These are phyloP conservation scores for Molossus alvarezi DNA, from an alignment of 2,797 vertebrate genomes.

Conservation along the genomic window DNA sequence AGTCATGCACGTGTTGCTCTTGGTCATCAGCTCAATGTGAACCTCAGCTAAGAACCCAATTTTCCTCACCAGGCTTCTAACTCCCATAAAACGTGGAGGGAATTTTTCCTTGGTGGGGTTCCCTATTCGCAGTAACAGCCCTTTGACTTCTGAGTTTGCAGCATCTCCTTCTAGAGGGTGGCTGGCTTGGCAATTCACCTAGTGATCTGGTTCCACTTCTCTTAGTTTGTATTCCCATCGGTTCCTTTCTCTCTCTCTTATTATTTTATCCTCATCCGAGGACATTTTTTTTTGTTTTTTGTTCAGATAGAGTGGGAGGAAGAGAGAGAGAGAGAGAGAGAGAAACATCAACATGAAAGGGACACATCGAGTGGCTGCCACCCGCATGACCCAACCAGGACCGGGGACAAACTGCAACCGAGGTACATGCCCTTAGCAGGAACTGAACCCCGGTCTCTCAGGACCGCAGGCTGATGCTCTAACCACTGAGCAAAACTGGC, in stretches of 20 bases:
- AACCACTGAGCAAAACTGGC: no score
- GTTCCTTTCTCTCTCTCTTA: background rate
- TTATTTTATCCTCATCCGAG: no score
- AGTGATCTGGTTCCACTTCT: background rate
- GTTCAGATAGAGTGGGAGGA: no score
- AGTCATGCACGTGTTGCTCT: slow-evolving; percentile 49
- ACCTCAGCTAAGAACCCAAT: slow-evolving; percentile 36
- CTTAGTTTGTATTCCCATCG: background rate
- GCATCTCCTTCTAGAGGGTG: slow-evolving; percentile 3
- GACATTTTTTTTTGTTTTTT: no score
- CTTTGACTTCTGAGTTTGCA: background rate
- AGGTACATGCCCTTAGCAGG: no score
- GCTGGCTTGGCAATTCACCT: background rate
- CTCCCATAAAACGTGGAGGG: background rate
- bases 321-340: no score
- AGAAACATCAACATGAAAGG: no score
- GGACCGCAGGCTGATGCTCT: no score
- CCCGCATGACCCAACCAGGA: no score
- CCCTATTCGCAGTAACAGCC: background rate
- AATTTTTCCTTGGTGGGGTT: background rate
- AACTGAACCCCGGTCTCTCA: no score
- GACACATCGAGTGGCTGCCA: no score
- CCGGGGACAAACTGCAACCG: no score
- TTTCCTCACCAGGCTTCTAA: background rate
- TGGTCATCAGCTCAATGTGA: background rate